phyloP scores from a whole-genome alignment of 2,797 vertebrate species.

The Molothrus ater region DNA sequence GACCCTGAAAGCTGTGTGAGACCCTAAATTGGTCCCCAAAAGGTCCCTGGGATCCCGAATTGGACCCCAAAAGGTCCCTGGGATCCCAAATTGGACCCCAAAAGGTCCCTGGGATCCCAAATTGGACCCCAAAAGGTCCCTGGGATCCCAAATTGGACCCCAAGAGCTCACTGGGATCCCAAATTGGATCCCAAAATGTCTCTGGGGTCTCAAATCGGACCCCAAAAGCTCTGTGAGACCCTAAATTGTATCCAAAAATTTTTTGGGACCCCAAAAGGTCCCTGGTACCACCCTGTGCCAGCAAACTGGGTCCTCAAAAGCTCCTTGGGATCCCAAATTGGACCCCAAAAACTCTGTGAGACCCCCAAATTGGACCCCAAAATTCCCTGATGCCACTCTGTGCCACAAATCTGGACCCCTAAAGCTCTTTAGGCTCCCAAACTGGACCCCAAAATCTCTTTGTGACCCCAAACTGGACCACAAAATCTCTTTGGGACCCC shows the following conservation, averaged over 20 bases:
- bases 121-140: neutral
- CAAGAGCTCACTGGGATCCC: too few species aligned
- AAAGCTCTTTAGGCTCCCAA: too few species aligned
- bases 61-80: neutral
- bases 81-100: neutral
- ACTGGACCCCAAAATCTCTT: neutral
- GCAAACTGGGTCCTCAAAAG: neutral
- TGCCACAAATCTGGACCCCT: neutral
- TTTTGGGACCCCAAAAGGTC: neutral
- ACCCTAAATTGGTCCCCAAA: neutral
- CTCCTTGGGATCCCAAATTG: neutral
- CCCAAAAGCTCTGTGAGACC: neutral
- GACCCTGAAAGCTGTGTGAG: too few species aligned
- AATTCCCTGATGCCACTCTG: too few species aligned
- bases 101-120: too few species aligned
- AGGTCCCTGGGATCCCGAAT: fast-evolving
- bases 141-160: fast-evolving
- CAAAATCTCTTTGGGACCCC: neutral
- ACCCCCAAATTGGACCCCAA: neutral
- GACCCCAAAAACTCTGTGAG: too few species aligned
- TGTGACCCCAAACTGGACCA: too few species aligned
- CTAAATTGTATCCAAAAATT: neutral
- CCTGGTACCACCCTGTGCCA: too few species aligned
- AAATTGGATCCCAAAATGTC: neutral
- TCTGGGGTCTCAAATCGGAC: fast-evolving